Conservation (phyloP, 2,888 invertebrate genomes). For the Andrena fulva region DNA sequence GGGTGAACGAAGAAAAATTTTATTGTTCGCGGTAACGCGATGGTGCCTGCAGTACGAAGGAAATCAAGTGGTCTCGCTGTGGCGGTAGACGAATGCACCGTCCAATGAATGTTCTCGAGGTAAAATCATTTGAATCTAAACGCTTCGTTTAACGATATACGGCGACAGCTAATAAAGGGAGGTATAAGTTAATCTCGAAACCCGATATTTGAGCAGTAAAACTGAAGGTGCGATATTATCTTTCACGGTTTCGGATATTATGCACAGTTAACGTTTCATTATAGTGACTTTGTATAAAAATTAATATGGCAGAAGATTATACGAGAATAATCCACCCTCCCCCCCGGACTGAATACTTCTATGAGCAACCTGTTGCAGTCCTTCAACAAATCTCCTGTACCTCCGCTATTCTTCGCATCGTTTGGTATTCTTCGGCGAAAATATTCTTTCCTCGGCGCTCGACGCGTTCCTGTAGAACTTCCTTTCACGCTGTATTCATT, state of each 20-base stretch:
- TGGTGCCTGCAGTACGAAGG: neutral
- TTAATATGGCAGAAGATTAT: slow-evolving; percentile 21
- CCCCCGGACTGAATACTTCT: slow-evolving; percentile 5
- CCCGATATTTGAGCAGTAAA: neutral
- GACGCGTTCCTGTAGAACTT: neutral
- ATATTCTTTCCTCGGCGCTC: slow-evolving; percentile 17
- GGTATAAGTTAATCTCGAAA: neutral
- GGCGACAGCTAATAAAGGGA: neutral
- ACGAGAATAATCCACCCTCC: slow-evolving; percentile 1
- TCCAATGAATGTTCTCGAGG: neutral
- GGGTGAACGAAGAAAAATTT: neutral
- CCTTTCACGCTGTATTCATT: neutral
- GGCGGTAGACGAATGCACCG: neutral
- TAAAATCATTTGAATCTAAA: too few species aligned
- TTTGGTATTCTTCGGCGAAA: slow-evolving; percentile 16
- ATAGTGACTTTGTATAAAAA: neutral
- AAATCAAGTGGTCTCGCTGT: too few species aligned
- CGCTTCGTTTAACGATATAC: neutral
- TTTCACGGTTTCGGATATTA: neutral
- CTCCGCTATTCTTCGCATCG: slow-evolving; percentile 15
- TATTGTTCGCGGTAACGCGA: neutral
- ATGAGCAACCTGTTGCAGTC: slow-evolving; percentile 56
- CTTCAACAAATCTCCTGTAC: slow-evolving; percentile 31
- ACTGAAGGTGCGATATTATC: neutral
- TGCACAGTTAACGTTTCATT: neutral